Evolutionary conservation across 2,113 vertebrate genomes (phyloP).

Genomic region (Chloropsis cyanopogon): DNA sequence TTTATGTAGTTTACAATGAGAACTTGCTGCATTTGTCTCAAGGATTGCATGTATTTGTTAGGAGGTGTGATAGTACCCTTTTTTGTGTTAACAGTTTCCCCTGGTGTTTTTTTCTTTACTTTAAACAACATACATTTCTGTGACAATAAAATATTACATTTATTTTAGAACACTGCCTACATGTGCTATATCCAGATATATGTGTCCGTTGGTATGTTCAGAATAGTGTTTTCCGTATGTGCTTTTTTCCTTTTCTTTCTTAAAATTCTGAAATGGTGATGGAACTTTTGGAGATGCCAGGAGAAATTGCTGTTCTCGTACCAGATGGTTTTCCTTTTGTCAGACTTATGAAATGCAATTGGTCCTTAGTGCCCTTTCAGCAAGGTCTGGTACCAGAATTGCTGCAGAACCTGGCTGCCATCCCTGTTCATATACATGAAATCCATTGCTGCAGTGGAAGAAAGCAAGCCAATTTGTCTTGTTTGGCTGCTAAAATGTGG

Average conservation of each 20-base stretch:
- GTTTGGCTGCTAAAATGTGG: neutral
- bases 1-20: neutral
- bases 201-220: accelerated
- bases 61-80: neutral
- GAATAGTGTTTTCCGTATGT: neutral
- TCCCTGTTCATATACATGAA: neutral
- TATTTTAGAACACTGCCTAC: neutral
- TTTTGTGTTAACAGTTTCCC: neutral
- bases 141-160: neutral
- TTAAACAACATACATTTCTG: neutral
- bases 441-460: neutral
- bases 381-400: neutral
- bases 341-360: neutral
- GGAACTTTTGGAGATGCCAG: neutral
- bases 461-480: neutral
- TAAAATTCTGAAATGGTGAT: neutral
- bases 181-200: neutral
- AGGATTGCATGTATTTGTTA: neutral
- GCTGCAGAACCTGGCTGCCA: neutral
- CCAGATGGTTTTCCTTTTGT: neutral
- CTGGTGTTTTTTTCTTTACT: neutral
- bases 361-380: neutral
- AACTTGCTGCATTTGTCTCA: neutral
- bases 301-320: neutral
- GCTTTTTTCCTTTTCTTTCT: neutral